phyloP scores from a whole-genome alignment of 2,797 vertebrate genomes.

The Poliocrania exsul region DNA sequence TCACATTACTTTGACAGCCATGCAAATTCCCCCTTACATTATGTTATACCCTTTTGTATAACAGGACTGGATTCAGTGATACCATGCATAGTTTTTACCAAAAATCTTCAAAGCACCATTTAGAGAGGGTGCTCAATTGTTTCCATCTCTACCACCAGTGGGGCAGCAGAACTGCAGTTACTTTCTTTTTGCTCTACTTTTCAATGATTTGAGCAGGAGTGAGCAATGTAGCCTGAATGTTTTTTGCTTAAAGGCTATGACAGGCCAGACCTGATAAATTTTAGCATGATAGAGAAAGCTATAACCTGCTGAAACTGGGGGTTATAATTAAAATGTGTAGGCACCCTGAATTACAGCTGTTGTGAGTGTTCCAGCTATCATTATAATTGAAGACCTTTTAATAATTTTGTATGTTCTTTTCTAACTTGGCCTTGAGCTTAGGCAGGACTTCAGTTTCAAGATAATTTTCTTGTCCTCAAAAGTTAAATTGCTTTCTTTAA shows the following conservation, averaged over 20 bases:
- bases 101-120: not conserved
- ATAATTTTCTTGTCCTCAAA: constrained; percentile 67
- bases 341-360: constrained; percentile 49
- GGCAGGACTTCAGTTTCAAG: constrained; percentile 59
- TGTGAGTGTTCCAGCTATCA: not conserved
- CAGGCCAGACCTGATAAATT: constrained; percentile 50
- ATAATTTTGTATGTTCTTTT: constrained; percentile 50
- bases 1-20: not conserved
- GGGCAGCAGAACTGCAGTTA: not conserved
- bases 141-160: not conserved
- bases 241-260: not conserved
- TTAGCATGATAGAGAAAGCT: constrained; percentile 25
- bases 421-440: constrained; percentile 59
- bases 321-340: constrained; percentile 55
- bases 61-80: not conserved
- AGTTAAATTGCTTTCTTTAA: constrained; percentile 68
- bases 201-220: not conserved
- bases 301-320: constrained; percentile 48
- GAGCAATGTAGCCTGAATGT: not conserved
- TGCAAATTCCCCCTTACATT: not conserved
- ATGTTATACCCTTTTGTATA: not conserved
- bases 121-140: not conserved
- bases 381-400: constrained; percentile 60
- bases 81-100: not conserved
- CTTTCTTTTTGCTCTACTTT: not conserved